Percentiles rank a stretch among this genome's conserved stretches.
phyloP scores from a whole-genome alignment of 1,140 invertebrate genomes.

The Odontomachus brunneus region DNA sequence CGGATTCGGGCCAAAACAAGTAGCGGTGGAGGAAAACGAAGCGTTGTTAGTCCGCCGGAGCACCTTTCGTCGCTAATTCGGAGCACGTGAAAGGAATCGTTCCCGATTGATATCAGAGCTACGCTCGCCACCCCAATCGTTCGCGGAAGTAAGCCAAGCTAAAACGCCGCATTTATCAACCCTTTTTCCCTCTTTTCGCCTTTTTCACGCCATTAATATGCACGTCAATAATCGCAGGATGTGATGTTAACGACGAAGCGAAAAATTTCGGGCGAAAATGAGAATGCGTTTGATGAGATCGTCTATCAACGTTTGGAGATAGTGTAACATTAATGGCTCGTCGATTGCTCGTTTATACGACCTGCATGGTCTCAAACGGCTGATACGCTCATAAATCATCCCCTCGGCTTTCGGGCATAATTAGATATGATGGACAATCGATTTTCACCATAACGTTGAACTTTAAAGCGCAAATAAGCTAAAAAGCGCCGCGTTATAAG shows the following conservation, averaged over 20 bases:
- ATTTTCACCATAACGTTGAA: constrained; percentile 39
- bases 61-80: constrained; percentile 21
- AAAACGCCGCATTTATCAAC: background rate
- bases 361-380: constrained; percentile 50
- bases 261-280: constrained; percentile 24
- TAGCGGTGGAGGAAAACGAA: constrained; percentile 3
- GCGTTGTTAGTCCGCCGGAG: background rate
- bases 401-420: constrained; percentile 54
- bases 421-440: constrained; percentile 55
- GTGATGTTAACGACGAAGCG: constrained; percentile 31
- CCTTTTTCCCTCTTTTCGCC: background rate
- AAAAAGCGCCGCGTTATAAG: constrained; percentile 29
- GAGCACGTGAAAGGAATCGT: constrained; percentile 15
- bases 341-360: constrained; percentile 55
- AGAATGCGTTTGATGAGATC: constrained; percentile 40
- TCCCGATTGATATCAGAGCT: background rate
- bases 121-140: background rate
- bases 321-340: constrained; percentile 38
- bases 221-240: constrained; percentile 3
- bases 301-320: constrained; percentile 50
- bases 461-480: constrained; percentile 38
- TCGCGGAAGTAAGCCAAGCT: background rate
- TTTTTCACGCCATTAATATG: background rate
- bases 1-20: constrained; percentile 31
- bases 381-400: constrained; percentile 53